Percentiles rank a stretch among this genome's conserved stretches.
Evolutionary conservation across 2,113 vertebrate genomes (phyloP).

Genomic region (Calonectris borealis): DNA sequence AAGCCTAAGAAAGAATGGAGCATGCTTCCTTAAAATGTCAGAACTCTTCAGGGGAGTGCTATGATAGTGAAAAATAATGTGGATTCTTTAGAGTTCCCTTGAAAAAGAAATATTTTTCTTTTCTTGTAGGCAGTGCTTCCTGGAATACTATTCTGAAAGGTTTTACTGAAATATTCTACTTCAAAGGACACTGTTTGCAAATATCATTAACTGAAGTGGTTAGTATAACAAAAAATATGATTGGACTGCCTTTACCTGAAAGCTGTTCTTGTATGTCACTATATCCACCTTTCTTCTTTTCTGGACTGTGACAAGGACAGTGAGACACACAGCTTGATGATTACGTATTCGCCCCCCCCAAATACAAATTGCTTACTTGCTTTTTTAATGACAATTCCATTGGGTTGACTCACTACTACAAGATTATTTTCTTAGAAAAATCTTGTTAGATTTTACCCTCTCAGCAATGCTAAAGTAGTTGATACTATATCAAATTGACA

Average conservation of each 20-base stretch:
- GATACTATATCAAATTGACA: not conserved
- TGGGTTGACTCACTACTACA: not conserved
- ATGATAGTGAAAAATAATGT: not conserved
- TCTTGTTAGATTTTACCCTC: not conserved
- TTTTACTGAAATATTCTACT: not conserved
- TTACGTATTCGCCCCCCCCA: not conserved
- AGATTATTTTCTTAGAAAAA: not conserved
- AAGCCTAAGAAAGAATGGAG: not conserved
- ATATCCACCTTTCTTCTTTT: not conserved
- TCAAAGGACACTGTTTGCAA: not conserved
- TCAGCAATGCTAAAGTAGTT: not conserved
- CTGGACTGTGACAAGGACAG: not conserved
- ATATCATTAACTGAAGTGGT: not conserved
- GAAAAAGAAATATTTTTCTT: not conserved
- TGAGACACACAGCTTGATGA: not conserved
- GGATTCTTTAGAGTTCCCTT: not conserved
- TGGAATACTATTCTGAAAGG: not conserved
- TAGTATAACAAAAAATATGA: not conserved
- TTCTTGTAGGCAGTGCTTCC: not conserved
- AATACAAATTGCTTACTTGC: not conserved
- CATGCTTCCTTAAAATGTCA: not conserved
- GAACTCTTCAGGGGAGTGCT: not conserved
- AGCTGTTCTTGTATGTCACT: not conserved
- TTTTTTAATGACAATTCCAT: not conserved
- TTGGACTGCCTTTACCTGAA: not conserved